Evolutionary conservation across 2,113 vertebrate species (phyloP), one percentile per base, ranked within the genome.

Genomic region (Osmerus mordax): DNA sequence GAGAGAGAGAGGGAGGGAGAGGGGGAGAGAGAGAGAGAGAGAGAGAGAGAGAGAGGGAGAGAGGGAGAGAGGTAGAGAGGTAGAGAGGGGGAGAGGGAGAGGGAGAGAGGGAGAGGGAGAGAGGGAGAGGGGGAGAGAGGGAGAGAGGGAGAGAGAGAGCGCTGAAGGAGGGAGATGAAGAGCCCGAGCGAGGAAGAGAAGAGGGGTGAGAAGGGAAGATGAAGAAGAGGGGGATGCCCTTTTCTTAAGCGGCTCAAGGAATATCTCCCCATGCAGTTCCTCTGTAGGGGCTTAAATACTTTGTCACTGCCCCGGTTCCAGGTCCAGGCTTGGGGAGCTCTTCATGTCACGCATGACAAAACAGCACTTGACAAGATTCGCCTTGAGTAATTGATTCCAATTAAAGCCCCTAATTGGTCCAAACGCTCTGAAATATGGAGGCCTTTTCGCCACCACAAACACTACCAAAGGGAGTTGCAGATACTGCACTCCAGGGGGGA

Each of bases 201-300:
- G 12, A 36, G 32, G 21, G 58, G 76, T 52, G 76, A 62, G 76
- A 74, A 21, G 52, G 53, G 80, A 29, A 58, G 53, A 32, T 32
- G 69, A 75, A 71, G 69, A 75, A 71, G 80, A 75, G 25, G 68
- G 82, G 81, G 68, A 78, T 72, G 76, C 72, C 79, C 68, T 78
- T 78, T 77, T 69, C 64, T 75, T 72, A 75, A 82, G 80, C 74
- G 11, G 77, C 73, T 86, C 70, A 68, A 61, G 70, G 74, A 70
- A 47, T 71, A 75, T 75, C 61, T 80, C 62, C 62, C 64, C 63
- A 6, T 51, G 28, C 52, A 71, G 78, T 63, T 53, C 74, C 70
- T 13, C 51, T 72, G 51, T 47, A 29, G 63, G 52, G 73, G 69
- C 55, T 76, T 79, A 84, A 80, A 60, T 62, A 76, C 73, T 78